Conservation (phyloP, 2,113 vertebrate genomes). For the Litocranius walleri region DNA sequence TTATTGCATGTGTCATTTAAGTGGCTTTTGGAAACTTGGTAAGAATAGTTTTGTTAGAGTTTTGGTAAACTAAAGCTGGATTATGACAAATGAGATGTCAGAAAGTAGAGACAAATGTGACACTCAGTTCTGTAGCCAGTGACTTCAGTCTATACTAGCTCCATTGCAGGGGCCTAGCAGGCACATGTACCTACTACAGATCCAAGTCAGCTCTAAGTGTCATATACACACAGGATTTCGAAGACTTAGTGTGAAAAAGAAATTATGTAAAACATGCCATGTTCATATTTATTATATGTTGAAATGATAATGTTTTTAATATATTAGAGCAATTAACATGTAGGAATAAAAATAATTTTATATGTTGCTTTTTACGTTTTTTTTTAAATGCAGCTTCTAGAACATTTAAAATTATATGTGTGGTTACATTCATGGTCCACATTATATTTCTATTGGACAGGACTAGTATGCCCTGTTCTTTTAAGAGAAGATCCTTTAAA, state of each 20-base stretch:
- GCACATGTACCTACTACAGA: not conserved
- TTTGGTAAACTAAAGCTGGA: not conserved
- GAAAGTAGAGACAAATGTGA: not conserved
- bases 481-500: not conserved
- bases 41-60: not conserved
- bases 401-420: not conserved
- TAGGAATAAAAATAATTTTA: not conserved
- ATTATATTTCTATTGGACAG: not conserved
- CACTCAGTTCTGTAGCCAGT: no score
- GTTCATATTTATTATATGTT: not conserved
- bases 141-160: not conserved
- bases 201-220: not conserved
- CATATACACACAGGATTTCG: not conserved
- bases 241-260: not conserved
- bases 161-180: not conserved
- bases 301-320: not conserved
- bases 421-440: not conserved
- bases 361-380: not conserved
- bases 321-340: not conserved
- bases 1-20: not conserved
- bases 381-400: not conserved
- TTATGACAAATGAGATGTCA: not conserved
- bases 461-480: not conserved
- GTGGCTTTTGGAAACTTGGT: not conserved
- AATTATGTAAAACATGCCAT: not conserved